Conservation (phyloP, 2,113 vertebrate species). For the Lepus americanus region DNA sequence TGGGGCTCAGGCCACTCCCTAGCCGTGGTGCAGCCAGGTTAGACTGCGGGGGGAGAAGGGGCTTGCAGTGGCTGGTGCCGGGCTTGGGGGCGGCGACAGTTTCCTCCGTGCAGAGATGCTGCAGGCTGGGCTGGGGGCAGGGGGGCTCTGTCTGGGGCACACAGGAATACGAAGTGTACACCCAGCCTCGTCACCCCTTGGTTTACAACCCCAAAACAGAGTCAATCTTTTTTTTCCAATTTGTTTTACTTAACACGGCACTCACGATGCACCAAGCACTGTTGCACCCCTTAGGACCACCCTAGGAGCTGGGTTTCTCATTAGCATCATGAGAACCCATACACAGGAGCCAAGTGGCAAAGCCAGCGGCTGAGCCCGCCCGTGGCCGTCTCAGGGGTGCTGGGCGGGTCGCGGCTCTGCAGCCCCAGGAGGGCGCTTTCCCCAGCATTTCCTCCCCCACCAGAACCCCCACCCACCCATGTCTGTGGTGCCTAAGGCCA, state of each 20-base stretch:
- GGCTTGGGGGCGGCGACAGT: too few species aligned
- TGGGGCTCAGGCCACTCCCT: neutral
- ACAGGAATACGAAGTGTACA: neutral
- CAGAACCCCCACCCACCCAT: fast-evolving
- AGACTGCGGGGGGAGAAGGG: neutral
- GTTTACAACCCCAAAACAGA: neutral
- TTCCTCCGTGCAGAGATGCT: neutral
- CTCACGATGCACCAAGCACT: neutral
- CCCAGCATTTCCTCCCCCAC: neutral
- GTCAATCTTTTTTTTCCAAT: neutral
- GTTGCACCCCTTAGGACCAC: neutral
- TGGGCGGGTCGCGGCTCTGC: neutral
- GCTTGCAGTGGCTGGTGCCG: neutral
- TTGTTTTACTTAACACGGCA: neutral
- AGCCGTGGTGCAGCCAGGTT: neutral
- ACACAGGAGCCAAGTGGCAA: neutral
- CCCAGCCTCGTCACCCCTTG: too few species aligned
- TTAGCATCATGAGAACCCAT: neutral
- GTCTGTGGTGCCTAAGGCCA: neutral
- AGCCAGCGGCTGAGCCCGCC: neutral
- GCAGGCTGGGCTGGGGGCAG: neutral
- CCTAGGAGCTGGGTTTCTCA: neutral
- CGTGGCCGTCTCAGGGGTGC: neutral
- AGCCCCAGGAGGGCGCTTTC: neutral
- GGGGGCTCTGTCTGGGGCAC: neutral